A percentile compares a stretch with the other conserved stretches of the same genome.
Conservation (phyloP, 2,888 invertebrate species). For the Scotopteryx bipunctaria region DNA sequence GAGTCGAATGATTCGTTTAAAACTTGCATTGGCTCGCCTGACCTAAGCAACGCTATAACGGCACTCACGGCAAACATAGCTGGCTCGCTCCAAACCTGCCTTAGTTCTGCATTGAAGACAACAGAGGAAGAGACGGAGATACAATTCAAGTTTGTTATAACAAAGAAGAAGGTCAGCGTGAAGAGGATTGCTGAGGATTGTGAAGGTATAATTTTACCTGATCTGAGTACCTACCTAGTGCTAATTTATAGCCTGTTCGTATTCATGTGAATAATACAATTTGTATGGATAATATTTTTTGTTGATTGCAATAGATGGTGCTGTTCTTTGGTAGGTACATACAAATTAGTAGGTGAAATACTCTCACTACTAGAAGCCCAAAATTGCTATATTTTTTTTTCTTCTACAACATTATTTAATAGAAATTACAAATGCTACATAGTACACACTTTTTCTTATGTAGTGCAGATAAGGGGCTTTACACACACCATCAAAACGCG, state of each 20-base stretch:
- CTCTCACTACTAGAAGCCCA: too few relatives aligned
- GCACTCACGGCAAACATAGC: slow-evolving; percentile 69
- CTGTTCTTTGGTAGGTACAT: too few relatives aligned
- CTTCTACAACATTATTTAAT: too few relatives aligned
- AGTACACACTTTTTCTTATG: too few relatives aligned
- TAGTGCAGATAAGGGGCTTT: too few relatives aligned
- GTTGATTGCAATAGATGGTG: too few relatives aligned
- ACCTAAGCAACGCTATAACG: slow-evolving; percentile 61
- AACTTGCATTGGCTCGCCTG: slow-evolving; percentile 63
- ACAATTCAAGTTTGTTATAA: slow-evolving; percentile 76
- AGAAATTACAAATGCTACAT: too few relatives aligned
- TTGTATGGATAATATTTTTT: too few relatives aligned
- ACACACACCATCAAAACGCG: too few relatives aligned
- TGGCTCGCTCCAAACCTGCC: slow-evolving; percentile 67
- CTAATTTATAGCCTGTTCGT: neutral
- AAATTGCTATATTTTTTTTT: too few relatives aligned
- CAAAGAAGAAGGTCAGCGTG: slow-evolving; percentile 70
- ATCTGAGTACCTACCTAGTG: neutral
- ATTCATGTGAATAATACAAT: too few relatives aligned
- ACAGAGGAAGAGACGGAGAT: slow-evolving; percentile 74
- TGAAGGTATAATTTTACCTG: slow-evolving; percentile 21
- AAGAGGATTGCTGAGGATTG: slow-evolving; percentile 56
- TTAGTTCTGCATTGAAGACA: slow-evolving; percentile 62
- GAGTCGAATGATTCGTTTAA: slow-evolving; percentile 71
- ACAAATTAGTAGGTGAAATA: too few relatives aligned